Conservation (phyloP, 2,113 vertebrate species). For the Nansenia antarctica region DNA sequence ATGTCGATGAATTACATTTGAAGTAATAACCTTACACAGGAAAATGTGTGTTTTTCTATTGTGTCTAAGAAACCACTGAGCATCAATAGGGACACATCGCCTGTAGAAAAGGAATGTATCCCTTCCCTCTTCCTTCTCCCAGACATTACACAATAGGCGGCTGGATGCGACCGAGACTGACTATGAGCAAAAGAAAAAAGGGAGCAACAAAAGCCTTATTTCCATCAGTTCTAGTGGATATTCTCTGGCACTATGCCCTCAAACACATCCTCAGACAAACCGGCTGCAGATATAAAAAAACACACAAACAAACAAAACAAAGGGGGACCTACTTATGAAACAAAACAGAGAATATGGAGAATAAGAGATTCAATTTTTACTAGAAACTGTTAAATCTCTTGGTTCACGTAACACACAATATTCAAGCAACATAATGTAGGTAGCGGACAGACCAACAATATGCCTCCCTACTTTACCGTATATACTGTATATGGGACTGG, state of each 20-base stretch:
- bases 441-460: not conserved
- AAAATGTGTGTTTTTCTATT: not conserved
- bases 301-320: constrained; percentile 3
- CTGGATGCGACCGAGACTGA: not conserved
- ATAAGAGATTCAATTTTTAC: not conserved
- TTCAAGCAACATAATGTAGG: not conserved
- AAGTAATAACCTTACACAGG: not conserved
- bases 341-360: not conserved
- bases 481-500: not conserved
- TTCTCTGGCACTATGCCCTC: not conserved
- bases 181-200: not conserved
- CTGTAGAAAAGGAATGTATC: not conserved
- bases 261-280: not conserved
- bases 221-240: not conserved
- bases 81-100: not conserved
- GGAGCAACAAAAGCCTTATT: not conserved
- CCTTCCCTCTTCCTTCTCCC: no score
- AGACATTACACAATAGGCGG: no score
- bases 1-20: no score
- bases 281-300: constrained; percentile 3
- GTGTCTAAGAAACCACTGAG: not conserved
- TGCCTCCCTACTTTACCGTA: constrained; percentile 2
- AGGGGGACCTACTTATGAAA: not conserved
- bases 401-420: not conserved
- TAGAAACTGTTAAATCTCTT: not conserved